Percentiles rank a stretch among this genome's conserved stretches.
Evolutionary conservation across 1,140 invertebrate species (phyloP).

Genomic region (Acyrthosiphon pisum): DNA sequence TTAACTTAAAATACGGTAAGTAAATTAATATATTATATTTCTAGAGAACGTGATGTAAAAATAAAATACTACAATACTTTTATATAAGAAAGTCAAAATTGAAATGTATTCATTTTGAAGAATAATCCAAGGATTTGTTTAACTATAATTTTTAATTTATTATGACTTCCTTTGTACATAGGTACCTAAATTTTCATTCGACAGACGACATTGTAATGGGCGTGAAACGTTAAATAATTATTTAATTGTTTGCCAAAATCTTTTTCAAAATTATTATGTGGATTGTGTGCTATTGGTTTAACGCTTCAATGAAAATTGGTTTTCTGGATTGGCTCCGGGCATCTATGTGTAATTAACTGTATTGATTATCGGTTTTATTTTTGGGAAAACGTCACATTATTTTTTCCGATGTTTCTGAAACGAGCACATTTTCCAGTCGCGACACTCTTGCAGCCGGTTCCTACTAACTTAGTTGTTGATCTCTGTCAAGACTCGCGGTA

Average conservation of each 20-base stretch:
- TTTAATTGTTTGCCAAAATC: background rate
- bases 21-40: background rate
- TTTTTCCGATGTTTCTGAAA: background rate
- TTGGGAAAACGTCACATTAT: background rate
- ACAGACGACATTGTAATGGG: background rate
- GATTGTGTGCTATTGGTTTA: background rate
- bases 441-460: background rate
- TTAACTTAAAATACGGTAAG: background rate
- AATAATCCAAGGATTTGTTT: background rate
- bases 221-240: background rate
- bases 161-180: background rate
- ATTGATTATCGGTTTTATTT: background rate
- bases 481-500: background rate
- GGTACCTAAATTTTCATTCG: too few relatives aligned
- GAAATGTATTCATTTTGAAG: background rate
- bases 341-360: background rate
- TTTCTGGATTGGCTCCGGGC: background rate
- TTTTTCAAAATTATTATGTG: background rate
- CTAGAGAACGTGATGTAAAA: background rate
- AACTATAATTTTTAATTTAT: background rate
- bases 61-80: background rate
- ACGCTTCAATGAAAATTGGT: background rate
- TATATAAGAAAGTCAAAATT: background rate
- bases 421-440: background rate
- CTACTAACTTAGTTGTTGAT: background rate